Evolutionary conservation across 2,113 vertebrate species (phyloP).

Genomic region (Diadophis punctatus): DNA sequence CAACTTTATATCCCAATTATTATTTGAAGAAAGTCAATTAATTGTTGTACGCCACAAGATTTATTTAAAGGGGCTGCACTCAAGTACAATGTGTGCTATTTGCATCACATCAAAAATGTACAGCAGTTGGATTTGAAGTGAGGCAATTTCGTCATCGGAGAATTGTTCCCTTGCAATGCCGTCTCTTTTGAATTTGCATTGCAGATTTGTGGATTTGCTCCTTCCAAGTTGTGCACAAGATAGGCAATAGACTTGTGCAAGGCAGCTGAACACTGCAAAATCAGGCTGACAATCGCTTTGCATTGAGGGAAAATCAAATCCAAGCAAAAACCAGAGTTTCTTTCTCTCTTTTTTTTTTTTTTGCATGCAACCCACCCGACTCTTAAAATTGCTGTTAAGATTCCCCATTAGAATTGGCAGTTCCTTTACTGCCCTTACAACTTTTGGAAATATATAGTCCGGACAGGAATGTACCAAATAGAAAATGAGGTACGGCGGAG

Average conservation of each 20-base stretch:
- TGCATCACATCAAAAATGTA: neutral
- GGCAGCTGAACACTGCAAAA: neutral
- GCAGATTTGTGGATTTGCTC: neutral
- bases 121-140: neutral
- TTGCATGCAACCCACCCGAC: neutral
- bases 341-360: neutral
- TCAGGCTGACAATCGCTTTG: neutral
- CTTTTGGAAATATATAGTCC: too few species aligned
- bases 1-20: neutral
- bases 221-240: neutral
- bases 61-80: neutral
- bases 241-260: neutral
- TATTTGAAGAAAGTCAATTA: neutral
- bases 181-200: neutral
- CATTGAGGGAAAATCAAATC: neutral
- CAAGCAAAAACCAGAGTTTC: accelerated
- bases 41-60: neutral
- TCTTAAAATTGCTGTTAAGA: too few species aligned
- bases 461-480: too few species aligned
- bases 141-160: neutral
- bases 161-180: neutral
- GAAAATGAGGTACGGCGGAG: too few species aligned
- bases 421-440: too few species aligned
- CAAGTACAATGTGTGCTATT: neutral
- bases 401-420: too few species aligned